A percentile compares a stretch with the other conserved stretches of the same genome.
phyloP scores from a whole-genome alignment of 2,888 invertebrate species.

The Caenorhabditis sp. region DNA sequence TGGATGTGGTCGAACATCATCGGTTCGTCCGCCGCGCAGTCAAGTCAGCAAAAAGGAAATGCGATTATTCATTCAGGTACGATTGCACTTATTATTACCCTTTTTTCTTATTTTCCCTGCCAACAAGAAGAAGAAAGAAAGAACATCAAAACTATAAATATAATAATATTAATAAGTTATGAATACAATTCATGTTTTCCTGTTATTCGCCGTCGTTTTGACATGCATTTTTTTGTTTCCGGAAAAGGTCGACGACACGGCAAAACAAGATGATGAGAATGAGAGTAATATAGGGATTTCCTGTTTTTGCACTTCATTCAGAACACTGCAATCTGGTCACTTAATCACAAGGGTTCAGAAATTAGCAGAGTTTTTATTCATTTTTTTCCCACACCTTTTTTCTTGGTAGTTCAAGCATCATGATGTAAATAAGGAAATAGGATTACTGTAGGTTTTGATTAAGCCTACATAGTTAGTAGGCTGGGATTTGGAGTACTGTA shows the following conservation, averaged over 20 bases:
- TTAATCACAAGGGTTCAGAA: too few relatives aligned
- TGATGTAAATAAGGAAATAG: too few relatives aligned
- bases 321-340: too few relatives aligned
- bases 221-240: neutral
- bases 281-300: too few relatives aligned
- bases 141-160: neutral
- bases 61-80: conserved; percentile 64
- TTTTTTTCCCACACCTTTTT: too few relatives aligned
- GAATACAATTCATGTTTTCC: neutral
- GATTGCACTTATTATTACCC: neutral
- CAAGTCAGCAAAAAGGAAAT: conserved; percentile 67
- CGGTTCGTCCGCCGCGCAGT: conserved; percentile 59
- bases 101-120: neutral
- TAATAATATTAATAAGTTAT: neutral
- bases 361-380: too few relatives aligned
- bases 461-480: too few relatives aligned
- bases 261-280: too few relatives aligned
- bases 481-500: too few relatives aligned
- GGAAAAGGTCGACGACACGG: neutral
- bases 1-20: conserved; percentile 50
- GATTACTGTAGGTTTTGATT: too few relatives aligned
- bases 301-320: too few relatives aligned
- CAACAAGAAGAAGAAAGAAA: neutral
- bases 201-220: neutral
- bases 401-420: too few relatives aligned